Evolutionary conservation across 2,113 vertebrate genomes (phyloP), one percentile per base, ranked within the genome.

Genomic region (Actinemys pallida): DNA sequence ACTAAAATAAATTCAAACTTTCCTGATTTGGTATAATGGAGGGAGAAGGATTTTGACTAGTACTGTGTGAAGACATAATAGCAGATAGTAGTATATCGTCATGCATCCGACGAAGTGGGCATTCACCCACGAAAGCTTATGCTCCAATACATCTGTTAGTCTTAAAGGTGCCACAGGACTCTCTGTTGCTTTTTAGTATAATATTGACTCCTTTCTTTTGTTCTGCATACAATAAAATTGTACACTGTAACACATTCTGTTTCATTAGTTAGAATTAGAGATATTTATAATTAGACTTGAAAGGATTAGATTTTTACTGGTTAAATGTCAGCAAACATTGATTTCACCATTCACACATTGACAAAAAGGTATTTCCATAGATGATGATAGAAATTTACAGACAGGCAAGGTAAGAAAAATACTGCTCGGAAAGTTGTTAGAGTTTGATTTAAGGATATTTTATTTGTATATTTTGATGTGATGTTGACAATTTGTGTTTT

Each of bases 11-110:
- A 35, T 1, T 0, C 6, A 17, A 35, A 0, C 65, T 91, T 56
- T 54, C 0, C 0, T 42, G 14, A 87, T 29, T 78, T 47, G 2
- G 1, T 39, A 17, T 0, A 0, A 86, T 0, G 2, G 42, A 83
- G 56, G 91, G 83, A 72, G 62, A 9, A 1, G 35, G 72, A 57
- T 12, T 29, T 69, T 4, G 52, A 29, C 31, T 29, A 19, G 5
- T 31, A 19, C 25, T 47, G 25, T 6, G 29, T 6, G 69, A 88
- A 69, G 89, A 5, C 53, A 0, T 25, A 76, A 27, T 27, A 76
- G 22, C 39, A 69, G 35, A 56, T 27, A 14, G 0, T 27, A 42
- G 24, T 42, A 76, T 75, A 42, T 45, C 45, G 45, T 45, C 45
- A 45, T 45, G 45, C 45, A 45, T 45, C 45, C 45, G 45, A 45